Evolutionary conservation across 2,888 invertebrate species (phyloP).

Genomic region (Drosophila quasianomalipes): DNA sequence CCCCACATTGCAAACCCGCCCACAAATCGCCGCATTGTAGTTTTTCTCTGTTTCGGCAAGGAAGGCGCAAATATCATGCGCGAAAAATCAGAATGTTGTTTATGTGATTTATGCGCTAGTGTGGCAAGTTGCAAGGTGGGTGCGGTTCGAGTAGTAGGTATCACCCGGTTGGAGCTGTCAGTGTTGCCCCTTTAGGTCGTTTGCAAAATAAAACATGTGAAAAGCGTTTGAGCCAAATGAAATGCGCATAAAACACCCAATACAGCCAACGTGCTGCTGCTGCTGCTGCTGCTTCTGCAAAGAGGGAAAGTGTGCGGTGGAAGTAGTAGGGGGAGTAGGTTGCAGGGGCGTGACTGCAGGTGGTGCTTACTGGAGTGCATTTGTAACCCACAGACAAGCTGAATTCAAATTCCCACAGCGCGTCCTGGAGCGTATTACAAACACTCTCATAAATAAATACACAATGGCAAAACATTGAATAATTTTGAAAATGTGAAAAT

Average conservation of each 20-base stretch:
- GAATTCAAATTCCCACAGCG: slow-evolving; percentile 20
- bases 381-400: slow-evolving; percentile 43
- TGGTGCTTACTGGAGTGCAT: slow-evolving; percentile 19
- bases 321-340: not conserved
- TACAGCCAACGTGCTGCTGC: slow-evolving; percentile 27
- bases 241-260: slow-evolving; percentile 60
- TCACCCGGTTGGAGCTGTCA: slow-evolving; percentile 18
- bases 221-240: slow-evolving; percentile 68
- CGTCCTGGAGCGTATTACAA: slow-evolving; percentile 33
- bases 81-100: slow-evolving; percentile 76
- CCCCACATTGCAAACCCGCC: slow-evolving; percentile 17
- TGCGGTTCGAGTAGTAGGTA: slow-evolving; percentile 5
- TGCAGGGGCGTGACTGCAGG: slow-evolving; percentile 19
- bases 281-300: slow-evolving; percentile 23
- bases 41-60: slow-evolving; percentile 31
- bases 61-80: slow-evolving; percentile 75
- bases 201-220: slow-evolving; percentile 36
- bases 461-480: slow-evolving; percentile 37
- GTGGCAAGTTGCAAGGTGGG: not conserved
- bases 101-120: slow-evolving; percentile 73
- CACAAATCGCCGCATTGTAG: slow-evolving; percentile 46
- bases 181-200: slow-evolving; percentile 16
- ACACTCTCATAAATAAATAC: slow-evolving; percentile 65
- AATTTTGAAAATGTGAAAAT: slow-evolving; percentile 23
- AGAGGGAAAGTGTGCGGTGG: not conserved